Conservation (phyloP, 1,140 invertebrate genomes). For the Brachionus sp. region DNA sequence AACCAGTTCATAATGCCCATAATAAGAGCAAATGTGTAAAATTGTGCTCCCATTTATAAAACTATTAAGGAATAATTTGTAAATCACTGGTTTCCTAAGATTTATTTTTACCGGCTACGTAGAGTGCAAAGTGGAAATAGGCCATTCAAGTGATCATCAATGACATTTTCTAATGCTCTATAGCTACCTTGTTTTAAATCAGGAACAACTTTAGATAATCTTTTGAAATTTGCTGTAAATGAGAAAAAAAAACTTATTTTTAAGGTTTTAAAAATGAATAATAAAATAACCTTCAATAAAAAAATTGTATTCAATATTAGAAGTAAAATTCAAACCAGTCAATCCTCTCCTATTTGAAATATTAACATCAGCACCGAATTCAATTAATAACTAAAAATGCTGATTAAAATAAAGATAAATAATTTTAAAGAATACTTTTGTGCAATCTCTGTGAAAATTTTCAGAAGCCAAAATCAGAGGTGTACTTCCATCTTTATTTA, state of each 20-base stretch:
- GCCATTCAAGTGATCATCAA: background rate
- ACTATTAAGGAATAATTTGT: constrained; percentile 48
- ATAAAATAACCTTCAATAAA: background rate
- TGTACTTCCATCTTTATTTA: constrained; percentile 52
- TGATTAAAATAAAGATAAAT: background rate
- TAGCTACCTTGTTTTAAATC: background rate
- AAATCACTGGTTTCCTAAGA: too few relatives aligned
- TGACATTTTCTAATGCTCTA: background rate
- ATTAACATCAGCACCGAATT: constrained; percentile 58
- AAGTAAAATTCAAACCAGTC: constrained; percentile 53
- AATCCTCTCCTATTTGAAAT: constrained; percentile 50
- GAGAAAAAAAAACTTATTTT: background rate
- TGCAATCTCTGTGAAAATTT: constrained; percentile 52
- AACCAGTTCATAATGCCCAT: constrained; percentile 68
- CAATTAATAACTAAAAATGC: constrained; percentile 53
- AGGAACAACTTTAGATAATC: constrained; percentile 12
- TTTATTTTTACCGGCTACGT: constrained; percentile 56
- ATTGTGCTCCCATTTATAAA: constrained; percentile 67
- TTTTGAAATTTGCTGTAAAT: background rate
- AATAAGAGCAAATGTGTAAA: constrained; percentile 71
- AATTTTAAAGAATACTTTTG: constrained; percentile 51
- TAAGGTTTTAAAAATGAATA: background rate
- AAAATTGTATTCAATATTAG: constrained; percentile 53
- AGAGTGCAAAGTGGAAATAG: constrained; percentile 50
- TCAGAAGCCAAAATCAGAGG: constrained; percentile 55